Evolutionary conservation across 1,140 invertebrate species (phyloP), one percentile per base, ranked within the genome.

Genomic region (Cotesia vestalis): DNA sequence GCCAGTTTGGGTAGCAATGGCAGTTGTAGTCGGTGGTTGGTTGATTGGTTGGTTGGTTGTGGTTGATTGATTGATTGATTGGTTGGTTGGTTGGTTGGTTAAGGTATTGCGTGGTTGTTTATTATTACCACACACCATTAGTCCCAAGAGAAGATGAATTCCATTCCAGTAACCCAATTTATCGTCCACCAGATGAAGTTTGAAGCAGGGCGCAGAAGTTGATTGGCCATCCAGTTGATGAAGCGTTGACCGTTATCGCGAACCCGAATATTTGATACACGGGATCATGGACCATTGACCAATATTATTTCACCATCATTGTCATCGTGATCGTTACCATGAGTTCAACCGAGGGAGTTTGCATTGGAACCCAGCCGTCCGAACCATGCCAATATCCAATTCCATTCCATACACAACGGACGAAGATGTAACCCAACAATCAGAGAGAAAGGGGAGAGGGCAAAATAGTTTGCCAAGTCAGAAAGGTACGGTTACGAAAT

Each of bases 401-500:
- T 83, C 81, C 81, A 83, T 83, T 83, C 81, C 82, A 83, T 80
- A 60, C 81, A 82, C 83, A 81, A 81, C 81, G 80, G 84, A 85
- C 85, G 85, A 84, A 87, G 85, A 88, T 87, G 89, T 91, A 90
- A 91, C 91, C 91, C 91, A 89, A 92, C 91, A 92, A 93, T 92
- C 91, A 92, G 89, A 92, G 90, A 92, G 84, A 88, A 87, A 91
- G 91, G 91, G 90, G 88, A 89, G 88, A 90, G 89, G 89, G 88
- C 88, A 90, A 89, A 91, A 92, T 90, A 90, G 90, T 90, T 92
- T 92, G 91, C 91, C 91, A 92, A 89, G 91, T 92, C 91, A 92
- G 89, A 92, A 90, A 92, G 90, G 86, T 85, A 84, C 83, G 81
- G 81, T 86, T 84, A 87, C 84, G 82, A 82, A 71, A 83, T 85